phyloP scores from a whole-genome alignment of 2,113 vertebrate genomes.

The Psittacus erithacus region DNA sequence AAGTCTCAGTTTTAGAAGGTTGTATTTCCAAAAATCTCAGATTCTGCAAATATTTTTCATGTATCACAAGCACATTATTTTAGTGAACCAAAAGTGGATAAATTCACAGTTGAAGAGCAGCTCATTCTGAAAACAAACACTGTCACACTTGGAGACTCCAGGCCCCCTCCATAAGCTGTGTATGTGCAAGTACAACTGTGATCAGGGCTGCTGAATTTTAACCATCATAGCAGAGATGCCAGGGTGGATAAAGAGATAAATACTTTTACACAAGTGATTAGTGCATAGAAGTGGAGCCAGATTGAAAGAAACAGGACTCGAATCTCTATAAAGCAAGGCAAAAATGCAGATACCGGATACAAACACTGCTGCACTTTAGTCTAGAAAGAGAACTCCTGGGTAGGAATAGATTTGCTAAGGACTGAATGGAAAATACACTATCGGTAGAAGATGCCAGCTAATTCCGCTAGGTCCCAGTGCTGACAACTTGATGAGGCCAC shows the following conservation, averaged over 20 bases:
- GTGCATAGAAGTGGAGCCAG: neutral
- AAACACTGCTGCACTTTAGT: neutral
- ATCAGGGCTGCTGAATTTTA: neutral
- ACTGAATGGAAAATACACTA: slow-evolving; percentile 5
- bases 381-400: neutral
- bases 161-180: rapidly evolving
- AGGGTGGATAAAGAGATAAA: slow-evolving; percentile 17
- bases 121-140: neutral
- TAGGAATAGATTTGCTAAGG: neutral
- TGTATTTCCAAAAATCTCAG: neutral
- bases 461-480: neutral
- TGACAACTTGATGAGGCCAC: neutral
- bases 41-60: neutral
- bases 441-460: neutral
- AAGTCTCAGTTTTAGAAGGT: neutral
- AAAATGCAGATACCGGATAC: neutral
- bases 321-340: neutral
- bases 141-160: neutral
- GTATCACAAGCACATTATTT: neutral
- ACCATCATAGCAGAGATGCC: neutral
- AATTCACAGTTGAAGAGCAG: neutral
- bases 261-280: neutral
- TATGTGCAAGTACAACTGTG: neutral
- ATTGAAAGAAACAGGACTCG: neutral
- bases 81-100: neutral